Percentiles rank a stretch among this genome's conserved stretches.
These are phyloP conservation scores for Pachypanchax playfairii DNA, from an alignment of 2,113 vertebrate species.

Conservation along the genomic window DNA sequence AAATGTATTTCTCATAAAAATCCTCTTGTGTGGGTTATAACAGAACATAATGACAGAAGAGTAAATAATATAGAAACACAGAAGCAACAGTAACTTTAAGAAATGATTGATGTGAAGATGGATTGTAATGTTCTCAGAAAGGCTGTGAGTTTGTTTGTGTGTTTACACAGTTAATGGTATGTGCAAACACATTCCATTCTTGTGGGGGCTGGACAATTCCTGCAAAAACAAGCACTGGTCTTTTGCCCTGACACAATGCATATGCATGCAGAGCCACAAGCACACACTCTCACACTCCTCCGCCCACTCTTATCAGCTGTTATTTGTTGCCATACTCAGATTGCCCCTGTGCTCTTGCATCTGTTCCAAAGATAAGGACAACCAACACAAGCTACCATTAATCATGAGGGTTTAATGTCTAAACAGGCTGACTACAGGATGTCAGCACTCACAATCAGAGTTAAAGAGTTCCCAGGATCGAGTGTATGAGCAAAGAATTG, in stretches of 20 bases:
- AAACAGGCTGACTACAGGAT: neutral
- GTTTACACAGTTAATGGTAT: slow-evolving; percentile 5
- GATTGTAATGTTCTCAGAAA: neutral
- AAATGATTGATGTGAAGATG: neutral
- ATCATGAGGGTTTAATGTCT: slow-evolving; percentile 2
- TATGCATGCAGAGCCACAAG: slow-evolving; percentile 8
- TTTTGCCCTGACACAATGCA: slow-evolving; percentile 11
- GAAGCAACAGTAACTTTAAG: neutral
- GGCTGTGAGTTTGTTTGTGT: neutral
- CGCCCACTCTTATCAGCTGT: slow-evolving; percentile 54
- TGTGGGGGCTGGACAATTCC: slow-evolving; percentile 18
- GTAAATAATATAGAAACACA: too few species aligned
- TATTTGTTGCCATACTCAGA: slow-evolving; percentile 40
- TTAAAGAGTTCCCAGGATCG: neutral
- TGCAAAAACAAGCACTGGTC: slow-evolving; percentile 21
- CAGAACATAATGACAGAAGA: too few species aligned
- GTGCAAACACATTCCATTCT: slow-evolving; percentile 50
- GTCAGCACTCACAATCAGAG: neutral
- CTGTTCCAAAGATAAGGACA: slow-evolving; percentile 22
- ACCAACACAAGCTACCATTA: slow-evolving; percentile 23
- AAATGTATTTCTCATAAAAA: too few species aligned
- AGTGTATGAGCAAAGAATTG: too few species aligned
- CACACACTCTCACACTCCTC: slow-evolving; percentile 7
- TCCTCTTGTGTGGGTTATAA: too few species aligned
- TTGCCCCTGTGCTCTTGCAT: slow-evolving; percentile 28